Conservation (phyloP, 2,888 invertebrate species). For the Plebejus anna region DNA sequence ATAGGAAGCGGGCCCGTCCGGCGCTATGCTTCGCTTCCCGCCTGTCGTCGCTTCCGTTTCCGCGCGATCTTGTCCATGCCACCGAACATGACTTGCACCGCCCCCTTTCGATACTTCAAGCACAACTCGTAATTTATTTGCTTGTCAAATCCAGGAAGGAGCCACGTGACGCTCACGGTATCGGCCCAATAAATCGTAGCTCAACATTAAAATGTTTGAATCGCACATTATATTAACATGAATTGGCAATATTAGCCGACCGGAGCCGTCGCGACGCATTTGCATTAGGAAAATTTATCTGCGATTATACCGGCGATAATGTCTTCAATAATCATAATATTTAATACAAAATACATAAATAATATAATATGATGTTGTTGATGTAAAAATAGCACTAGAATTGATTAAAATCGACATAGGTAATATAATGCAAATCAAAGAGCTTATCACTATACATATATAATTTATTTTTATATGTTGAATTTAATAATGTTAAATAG, state of each 20-base stretch:
- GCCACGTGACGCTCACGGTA: slow-evolving; percentile 60
- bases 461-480: no score
- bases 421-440: not conserved
- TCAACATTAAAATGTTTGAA: slow-evolving; percentile 41
- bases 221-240: slow-evolving; percentile 41
- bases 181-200: slow-evolving; percentile 50
- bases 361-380: not conserved
- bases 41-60: slow-evolving; percentile 72
- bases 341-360: slow-evolving; percentile 9
- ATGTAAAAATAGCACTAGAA: not conserved
- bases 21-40: slow-evolving; percentile 71
- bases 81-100: slow-evolving; percentile 50
- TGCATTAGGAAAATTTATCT: slow-evolving; percentile 25
- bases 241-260: slow-evolving; percentile 37
- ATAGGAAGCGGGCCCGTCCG: slow-evolving; percentile 71
- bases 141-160: slow-evolving; percentile 75
- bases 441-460: no score
- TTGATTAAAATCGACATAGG: not conserved
- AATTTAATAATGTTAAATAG: not conserved
- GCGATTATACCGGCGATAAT: slow-evolving; percentile 17
- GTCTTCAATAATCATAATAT: slow-evolving; percentile 20
- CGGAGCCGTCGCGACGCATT: slow-evolving; percentile 16
- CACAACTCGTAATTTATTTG: slow-evolving; percentile 74
- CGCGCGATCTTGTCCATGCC: slow-evolving; percentile 56
- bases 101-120: slow-evolving; percentile 63